These are phyloP conservation scores for Anomalospiza imberbis DNA, from an alignment of 2,797 vertebrate genomes.

Conservation along the genomic window DNA sequence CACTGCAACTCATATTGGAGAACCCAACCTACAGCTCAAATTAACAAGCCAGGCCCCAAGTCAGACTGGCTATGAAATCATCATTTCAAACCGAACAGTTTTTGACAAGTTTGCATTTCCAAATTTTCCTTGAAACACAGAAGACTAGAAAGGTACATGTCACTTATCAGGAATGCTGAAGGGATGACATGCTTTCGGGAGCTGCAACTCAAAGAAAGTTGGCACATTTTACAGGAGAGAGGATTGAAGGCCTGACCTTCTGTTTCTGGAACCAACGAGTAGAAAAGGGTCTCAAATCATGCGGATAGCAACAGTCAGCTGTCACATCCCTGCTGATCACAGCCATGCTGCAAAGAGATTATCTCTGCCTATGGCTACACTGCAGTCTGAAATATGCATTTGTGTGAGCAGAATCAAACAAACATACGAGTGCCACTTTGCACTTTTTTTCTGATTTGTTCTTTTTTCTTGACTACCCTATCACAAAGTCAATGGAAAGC, in stretches of 20 bases:
- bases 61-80: background rate
- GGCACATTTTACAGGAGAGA: background rate
- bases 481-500: background rate
- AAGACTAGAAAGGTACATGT: background rate
- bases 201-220: background rate
- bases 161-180: background rate
- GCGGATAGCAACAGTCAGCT: slow-evolving; percentile 30
- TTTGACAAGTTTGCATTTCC: background rate
- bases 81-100: background rate
- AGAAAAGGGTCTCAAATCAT: slow-evolving; percentile 43
- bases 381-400: slow-evolving; percentile 15
- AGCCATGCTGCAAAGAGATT: slow-evolving; percentile 22
- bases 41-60: background rate
- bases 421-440: background rate
- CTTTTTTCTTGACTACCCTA: background rate
- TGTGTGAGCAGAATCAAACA: slow-evolving; percentile 3
- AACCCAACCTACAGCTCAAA: background rate
- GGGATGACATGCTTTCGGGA: background rate
- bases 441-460: background rate
- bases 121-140: background rate
- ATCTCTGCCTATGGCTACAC: background rate
- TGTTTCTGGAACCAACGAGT: background rate
- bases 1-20: background rate
- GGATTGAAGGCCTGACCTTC: background rate
- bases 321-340: slow-evolving; percentile 34